Conservation (phyloP, 2,797 vertebrate genomes). For the Taenioides sp. region DNA sequence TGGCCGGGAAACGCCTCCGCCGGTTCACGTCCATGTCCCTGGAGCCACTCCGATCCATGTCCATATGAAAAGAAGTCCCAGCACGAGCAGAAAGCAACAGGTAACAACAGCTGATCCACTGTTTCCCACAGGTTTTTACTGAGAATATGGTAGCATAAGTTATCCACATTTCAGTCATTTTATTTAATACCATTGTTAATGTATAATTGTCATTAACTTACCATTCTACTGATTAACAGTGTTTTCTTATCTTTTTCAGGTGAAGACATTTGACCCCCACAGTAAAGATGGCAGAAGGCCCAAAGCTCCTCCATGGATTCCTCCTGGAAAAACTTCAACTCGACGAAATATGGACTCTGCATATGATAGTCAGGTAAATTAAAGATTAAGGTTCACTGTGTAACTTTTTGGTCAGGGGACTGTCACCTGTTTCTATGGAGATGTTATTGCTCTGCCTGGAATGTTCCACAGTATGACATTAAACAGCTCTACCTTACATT, state of each 20-base stretch:
- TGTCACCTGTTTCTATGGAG: too few relatives aligned
- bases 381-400: neutral
- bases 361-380: slow-evolving; percentile 81
- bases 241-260: slow-evolving; percentile 24
- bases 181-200: too few relatives aligned
- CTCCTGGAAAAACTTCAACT: slow-evolving; percentile 83
- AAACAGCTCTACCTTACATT: too few relatives aligned
- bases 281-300: slow-evolving; percentile 72
- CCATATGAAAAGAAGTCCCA: slow-evolving; percentile 88
- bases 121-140: neutral
- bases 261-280: slow-evolving; percentile 36
- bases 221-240: neutral
- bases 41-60: slow-evolving; percentile 91
- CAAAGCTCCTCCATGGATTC: slow-evolving; percentile 88
- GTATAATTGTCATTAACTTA: too few relatives aligned
- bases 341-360: slow-evolving; percentile 60
- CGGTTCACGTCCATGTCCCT: slow-evolving; percentile 91
- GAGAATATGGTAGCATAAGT: too few relatives aligned
- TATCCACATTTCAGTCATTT: too few relatives aligned
- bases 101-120: slow-evolving; percentile 55
- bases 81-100: slow-evolving; percentile 71
- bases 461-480: too few relatives aligned
- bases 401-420: too few relatives aligned
- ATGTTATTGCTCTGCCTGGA: too few relatives aligned
- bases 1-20: slow-evolving; percentile 83